A percentile compares a stretch with the other conserved stretches of the same genome.
phyloP scores from a whole-genome alignment of 1,140 invertebrate genomes.

The Bombus affinis region DNA sequence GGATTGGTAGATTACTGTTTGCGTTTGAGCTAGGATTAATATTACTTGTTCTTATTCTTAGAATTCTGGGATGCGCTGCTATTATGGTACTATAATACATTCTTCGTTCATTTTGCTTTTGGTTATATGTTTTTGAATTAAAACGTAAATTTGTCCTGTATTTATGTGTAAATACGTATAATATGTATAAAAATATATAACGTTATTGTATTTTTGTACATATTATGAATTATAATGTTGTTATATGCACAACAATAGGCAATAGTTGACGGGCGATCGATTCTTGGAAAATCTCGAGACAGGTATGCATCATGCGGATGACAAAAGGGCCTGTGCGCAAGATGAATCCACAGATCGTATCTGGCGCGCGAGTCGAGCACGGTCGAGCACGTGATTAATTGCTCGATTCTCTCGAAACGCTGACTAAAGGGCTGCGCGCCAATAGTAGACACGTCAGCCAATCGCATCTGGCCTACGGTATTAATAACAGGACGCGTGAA shows the following conservation, averaged over 20 bases:
- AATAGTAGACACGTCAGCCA: conserved; percentile 37
- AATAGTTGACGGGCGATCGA: not conserved
- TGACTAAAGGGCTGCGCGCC: conserved; percentile 59
- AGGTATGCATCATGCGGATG: not conserved
- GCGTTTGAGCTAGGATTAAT: no score
- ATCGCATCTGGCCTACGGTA: conserved; percentile 42
- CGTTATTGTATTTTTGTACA: no score
- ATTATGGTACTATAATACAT: no score
- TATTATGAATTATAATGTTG: no score
- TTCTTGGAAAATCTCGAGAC: not conserved
- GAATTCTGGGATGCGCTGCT: no score
- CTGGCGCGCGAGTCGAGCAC: conserved; percentile 19
- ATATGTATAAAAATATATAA: no score
- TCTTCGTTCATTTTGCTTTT: no score
- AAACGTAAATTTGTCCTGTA: no score
- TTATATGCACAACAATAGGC: no score
- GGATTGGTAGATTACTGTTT: not conserved
- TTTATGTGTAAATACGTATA: no score
- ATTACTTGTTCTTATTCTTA: no score
- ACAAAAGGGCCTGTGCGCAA: not conserved
- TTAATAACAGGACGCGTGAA: conserved; percentile 55
- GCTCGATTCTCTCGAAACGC: conserved; percentile 70
- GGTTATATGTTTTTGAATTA: no score
- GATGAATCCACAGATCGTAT: not conserved
- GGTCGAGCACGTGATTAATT: conserved; percentile 69